Conservation (phyloP, 2,888 invertebrate genomes). For the Bellardia bayeri region DNA sequence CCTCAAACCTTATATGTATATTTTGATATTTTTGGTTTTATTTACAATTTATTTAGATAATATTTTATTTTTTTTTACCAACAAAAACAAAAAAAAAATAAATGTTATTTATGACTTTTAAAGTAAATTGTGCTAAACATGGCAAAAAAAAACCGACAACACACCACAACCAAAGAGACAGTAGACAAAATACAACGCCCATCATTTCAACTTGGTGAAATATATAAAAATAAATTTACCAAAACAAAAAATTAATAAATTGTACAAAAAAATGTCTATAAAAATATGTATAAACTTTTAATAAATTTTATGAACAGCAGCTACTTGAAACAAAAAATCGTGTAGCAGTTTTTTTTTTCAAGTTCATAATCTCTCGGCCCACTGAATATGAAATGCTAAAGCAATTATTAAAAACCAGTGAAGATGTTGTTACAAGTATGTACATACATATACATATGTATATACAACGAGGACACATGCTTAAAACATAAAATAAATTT, state of each 20-base stretch:
- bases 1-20: background rate
- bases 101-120: slow-evolving; percentile 54
- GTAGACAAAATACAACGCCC: slow-evolving; percentile 55
- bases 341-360: slow-evolving; percentile 22
- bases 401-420: slow-evolving; percentile 45
- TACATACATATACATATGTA: background rate
- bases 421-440: background rate
- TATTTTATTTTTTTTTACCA: background rate
- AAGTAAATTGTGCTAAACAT: slow-evolving; percentile 59
- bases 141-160: slow-evolving; percentile 28
- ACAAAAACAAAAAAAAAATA: background rate
- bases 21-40: slow-evolving; percentile 3
- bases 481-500: slow-evolving; percentile 19
- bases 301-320: slow-evolving; percentile 39
- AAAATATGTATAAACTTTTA: slow-evolving; percentile 18
- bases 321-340: slow-evolving; percentile 5
- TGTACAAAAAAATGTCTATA: slow-evolving; percentile 12
- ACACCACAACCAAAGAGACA: background rate
- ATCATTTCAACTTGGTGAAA: slow-evolving; percentile 55
- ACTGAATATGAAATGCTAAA: slow-evolving; percentile 31
- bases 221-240: slow-evolving; percentile 17
- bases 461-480: slow-evolving; percentile 27
- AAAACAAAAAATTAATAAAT: slow-evolving; percentile 16
- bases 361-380: slow-evolving; percentile 21
- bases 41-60: background rate